Base-by-base conservation (phyloP, 2,113 vertebrate species). In the Poeciliopsis occidentalis region DNA sequence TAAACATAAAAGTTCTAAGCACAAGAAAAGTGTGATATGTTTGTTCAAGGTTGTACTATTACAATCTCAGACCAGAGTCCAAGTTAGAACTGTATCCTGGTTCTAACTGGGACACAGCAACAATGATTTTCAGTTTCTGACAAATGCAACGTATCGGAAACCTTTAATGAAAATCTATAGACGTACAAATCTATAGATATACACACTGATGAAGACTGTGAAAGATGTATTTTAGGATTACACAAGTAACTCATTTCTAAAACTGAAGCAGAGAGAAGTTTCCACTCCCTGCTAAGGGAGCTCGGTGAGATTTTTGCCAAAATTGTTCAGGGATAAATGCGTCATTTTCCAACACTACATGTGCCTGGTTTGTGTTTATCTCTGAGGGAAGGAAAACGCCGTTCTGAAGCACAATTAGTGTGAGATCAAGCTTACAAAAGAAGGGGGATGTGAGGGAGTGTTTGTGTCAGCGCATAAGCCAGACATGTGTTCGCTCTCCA, bases 401-500 rank as follows among this genome's bases (percentile, higher is more conserved):
- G 67, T 69, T 47, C 44, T 47, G 44, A 19, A 47, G 44, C 17
- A 11, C 62, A 73, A 60, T 67, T 62, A 77, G 66, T 31, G 37
- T 69, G 51, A 41, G 63, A 79, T 69, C 32, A 71, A 76, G 62
- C 24, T 32, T 65, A 73, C 17, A 64, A 26, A 68, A 64, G 24
- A 17, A 37, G 66, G 10, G 62, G 47, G 13, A 64, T 61, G 71
- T 60, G 68, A 71, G 69, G 75, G 66, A 27, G 73, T 69, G 64
- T 69, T 69, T 61, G 75, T 80, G 66, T 72, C 34, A 65, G 72
- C 30, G 75, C 67, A 44, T 37, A 74, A 64, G 73, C 57, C 70
- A 78, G 75, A 75, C 78, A 82, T 81, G 72, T 63, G 64, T 67
- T 82, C 34, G 67, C 66, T 81, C 47, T 81, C 65, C 73, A 85